Percentiles rank a stretch among this genome's conserved stretches.
Conservation (phyloP, 2,113 vertebrate genomes). For the Lichenostomus cassidix region DNA sequence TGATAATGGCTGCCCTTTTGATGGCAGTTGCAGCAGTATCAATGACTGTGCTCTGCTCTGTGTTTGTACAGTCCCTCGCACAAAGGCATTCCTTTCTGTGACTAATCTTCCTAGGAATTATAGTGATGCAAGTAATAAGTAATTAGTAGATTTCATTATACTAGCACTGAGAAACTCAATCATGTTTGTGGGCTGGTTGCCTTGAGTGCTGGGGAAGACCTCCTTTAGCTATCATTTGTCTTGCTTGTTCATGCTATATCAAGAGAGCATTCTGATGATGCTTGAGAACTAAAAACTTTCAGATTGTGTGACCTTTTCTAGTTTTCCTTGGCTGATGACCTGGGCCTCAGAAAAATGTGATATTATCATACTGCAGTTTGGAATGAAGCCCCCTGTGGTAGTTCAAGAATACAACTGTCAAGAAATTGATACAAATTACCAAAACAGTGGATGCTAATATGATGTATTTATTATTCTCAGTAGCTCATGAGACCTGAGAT, state of each 20-base stretch:
- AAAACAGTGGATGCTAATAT: not conserved
- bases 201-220: not conserved
- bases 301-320: not conserved
- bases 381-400: not conserved
- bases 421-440: not conserved
- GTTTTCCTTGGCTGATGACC: not conserved
- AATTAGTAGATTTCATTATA: conserved; percentile 48
- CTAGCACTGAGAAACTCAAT: not conserved
- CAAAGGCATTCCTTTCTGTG: conserved; percentile 65
- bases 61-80: conserved; percentile 30
- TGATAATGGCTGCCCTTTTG: not conserved
- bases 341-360: not conserved
- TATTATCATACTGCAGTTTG: not conserved
- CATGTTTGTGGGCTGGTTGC: not conserved
- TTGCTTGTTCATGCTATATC: not conserved
- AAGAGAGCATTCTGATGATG: not conserved
- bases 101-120: conserved; percentile 65
- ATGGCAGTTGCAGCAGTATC: not conserved
- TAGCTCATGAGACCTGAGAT: not conserved
- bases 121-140: conserved; percentile 56
- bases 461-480: not conserved
- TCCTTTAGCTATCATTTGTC: not conserved
- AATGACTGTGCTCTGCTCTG: not conserved
- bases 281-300: not conserved
- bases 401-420: not conserved